A percentile compares a stretch with the other conserved stretches of the same genome.
phyloP scores from a whole-genome alignment of 92 coral and sea anemone genomes.

The Montipora capitata region DNA sequence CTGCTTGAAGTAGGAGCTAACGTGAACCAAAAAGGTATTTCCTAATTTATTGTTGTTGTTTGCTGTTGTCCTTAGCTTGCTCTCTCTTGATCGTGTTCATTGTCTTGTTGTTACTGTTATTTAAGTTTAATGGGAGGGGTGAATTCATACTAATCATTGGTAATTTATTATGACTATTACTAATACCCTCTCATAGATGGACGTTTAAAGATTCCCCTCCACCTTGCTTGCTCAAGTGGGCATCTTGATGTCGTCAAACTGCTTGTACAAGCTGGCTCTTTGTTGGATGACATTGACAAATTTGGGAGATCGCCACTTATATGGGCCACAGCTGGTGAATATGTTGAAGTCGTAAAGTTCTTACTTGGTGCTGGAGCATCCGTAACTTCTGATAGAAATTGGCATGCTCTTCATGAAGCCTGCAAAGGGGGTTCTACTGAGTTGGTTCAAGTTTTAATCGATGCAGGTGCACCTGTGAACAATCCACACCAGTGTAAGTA shows the following conservation, averaged over 20 bases:
- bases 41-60: background rate
- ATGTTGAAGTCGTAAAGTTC: constrained; percentile 79
- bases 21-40: constrained; percentile 81
- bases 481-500: constrained; percentile 92
- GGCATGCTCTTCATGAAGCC: constrained; percentile 99
- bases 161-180: background rate
- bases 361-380: constrained; percentile 90
- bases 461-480: constrained; percentile 91
- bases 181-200: constrained; percentile 62
- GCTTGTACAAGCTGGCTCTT: constrained; percentile 82
- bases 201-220: constrained; percentile 90
- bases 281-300: constrained; percentile 84
- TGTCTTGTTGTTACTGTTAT: no score
- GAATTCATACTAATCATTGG: no score
- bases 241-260: constrained; percentile 79
- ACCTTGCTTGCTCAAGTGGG: constrained; percentile 89
- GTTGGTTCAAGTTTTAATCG: constrained; percentile 79
- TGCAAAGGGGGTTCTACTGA: constrained; percentile 87
- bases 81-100: no score
- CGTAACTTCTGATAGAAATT: constrained; percentile 74
- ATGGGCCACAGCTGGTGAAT: constrained; percentile 91
- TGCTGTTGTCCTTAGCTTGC: no score
- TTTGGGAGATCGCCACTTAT: constrained; percentile 93
- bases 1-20: constrained; percentile 83
- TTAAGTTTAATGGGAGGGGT: no score